A percentile compares a stretch with the other conserved stretches of the same genome.
These are phyloP conservation scores for Calonectris borealis DNA, from an alignment of 2,113 vertebrate genomes.

Conservation along the genomic window DNA sequence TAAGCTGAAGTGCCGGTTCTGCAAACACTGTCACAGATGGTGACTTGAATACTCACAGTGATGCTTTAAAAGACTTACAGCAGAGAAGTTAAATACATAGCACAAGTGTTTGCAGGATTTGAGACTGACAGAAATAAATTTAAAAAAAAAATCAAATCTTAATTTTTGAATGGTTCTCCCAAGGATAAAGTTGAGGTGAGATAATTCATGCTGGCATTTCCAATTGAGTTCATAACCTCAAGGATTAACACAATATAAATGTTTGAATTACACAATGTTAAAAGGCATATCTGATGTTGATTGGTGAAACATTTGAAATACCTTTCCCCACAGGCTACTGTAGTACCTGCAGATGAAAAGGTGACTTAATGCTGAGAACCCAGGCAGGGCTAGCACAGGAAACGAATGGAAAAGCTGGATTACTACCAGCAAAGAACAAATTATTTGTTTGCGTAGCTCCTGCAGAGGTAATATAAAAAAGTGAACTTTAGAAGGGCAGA, in stretches of 20 bases:
- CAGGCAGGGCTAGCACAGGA: neutral
- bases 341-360: neutral
- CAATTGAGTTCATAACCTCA: neutral
- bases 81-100: neutral
- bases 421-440: neutral
- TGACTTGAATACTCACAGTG: neutral
- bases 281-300: neutral
- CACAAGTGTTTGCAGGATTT: neutral
- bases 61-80: neutral
- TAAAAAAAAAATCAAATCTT: neutral
- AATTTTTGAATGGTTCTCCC: neutral
- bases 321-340: neutral
- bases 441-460: neutral
- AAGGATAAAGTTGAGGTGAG: neutral
- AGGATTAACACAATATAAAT: neutral
- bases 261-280: neutral
- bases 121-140: neutral
- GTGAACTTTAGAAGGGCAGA: neutral
- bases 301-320: neutral
- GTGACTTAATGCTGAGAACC: neutral
- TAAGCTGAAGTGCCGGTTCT: neutral
- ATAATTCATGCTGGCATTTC: neutral
- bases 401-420: neutral
- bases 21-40: neutral
- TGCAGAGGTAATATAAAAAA: neutral